phyloP scores from a whole-genome alignment of 1,140 invertebrate species.

The Drosophila carrolli region DNA sequence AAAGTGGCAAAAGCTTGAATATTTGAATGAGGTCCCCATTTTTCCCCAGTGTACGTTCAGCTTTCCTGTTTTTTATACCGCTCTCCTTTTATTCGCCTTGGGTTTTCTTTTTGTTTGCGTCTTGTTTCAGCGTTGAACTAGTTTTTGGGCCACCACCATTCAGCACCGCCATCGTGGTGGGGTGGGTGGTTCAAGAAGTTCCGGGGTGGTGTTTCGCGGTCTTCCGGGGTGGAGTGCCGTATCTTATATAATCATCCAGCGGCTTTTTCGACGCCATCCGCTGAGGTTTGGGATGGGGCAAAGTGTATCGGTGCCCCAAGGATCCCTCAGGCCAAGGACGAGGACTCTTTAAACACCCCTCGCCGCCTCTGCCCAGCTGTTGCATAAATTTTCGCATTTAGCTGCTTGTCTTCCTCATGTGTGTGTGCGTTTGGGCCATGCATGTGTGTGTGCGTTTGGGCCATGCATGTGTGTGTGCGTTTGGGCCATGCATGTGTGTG shows the following conservation, averaged over 20 bases:
- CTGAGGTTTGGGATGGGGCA: neutral
- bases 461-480: neutral
- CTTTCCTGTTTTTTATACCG: constrained; percentile 38
- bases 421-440: neutral
- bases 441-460: constrained; percentile 3
- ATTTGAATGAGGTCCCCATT: neutral
- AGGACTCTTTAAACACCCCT: constrained; percentile 36
- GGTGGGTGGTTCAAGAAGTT: constrained; percentile 36
- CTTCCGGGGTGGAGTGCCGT: constrained; percentile 4
- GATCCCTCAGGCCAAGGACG: constrained; percentile 35
- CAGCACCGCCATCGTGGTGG: neutral
- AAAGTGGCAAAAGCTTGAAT: too few species aligned
- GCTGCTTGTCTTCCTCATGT: constrained; percentile 48
- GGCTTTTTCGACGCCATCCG: constrained; percentile 13
- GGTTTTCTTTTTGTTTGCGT: constrained; percentile 37
- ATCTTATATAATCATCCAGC: constrained; percentile 42
- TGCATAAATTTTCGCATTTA: constrained; percentile 78
- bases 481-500: neutral
- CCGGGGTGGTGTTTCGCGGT: constrained; percentile 5
- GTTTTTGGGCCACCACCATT: constrained; percentile 46
- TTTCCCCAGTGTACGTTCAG: constrained; percentile 12
- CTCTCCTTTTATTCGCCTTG: constrained; percentile 22
- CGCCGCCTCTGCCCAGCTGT: constrained; percentile 63
- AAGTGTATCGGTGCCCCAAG: constrained; percentile 20
- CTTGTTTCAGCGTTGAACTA: constrained; percentile 65